Evolutionary conservation across 2,113 vertebrate genomes (phyloP).

Genomic region (Vidua macroura): DNA sequence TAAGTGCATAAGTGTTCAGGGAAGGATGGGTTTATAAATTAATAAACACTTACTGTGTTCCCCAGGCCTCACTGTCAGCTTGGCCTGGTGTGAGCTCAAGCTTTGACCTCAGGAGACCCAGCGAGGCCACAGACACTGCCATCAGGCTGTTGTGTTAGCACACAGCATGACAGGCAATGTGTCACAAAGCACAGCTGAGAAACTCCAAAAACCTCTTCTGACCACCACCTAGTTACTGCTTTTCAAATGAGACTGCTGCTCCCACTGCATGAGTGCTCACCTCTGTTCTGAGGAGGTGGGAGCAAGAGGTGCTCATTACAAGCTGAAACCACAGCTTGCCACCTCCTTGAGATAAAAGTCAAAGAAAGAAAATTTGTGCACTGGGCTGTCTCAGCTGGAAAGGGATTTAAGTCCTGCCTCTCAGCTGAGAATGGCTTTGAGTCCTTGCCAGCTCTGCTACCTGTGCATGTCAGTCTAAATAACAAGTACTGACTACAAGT

Average conservation of each 20-base stretch:
- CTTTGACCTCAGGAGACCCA: not conserved
- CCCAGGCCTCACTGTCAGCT: not conserved
- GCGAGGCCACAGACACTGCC: not conserved
- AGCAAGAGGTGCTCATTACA: not conserved
- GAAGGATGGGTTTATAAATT: not conserved
- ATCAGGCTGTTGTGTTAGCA: not conserved
- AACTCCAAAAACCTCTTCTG: not conserved
- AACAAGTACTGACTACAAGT: not conserved
- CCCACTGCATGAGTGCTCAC: not conserved
- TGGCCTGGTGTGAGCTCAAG: not conserved
- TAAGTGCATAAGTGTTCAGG: not conserved
- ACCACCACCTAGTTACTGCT: not conserved
- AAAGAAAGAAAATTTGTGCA: not conserved
- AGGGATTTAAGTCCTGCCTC: not conserved
- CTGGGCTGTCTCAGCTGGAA: not conserved
- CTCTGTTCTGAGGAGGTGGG: not conserved
- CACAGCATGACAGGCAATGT: accelerated
- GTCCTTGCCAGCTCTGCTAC: not conserved
- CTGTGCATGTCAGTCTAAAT: not conserved
- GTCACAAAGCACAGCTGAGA: not conserved
- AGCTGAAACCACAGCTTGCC: not conserved
- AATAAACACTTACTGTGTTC: not conserved
- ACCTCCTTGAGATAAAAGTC: not conserved
- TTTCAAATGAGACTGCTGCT: not conserved
- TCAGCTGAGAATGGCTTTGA: not conserved